Conservation (phyloP, 2,113 vertebrate genomes). For the Drymodes brunneopygia region DNA sequence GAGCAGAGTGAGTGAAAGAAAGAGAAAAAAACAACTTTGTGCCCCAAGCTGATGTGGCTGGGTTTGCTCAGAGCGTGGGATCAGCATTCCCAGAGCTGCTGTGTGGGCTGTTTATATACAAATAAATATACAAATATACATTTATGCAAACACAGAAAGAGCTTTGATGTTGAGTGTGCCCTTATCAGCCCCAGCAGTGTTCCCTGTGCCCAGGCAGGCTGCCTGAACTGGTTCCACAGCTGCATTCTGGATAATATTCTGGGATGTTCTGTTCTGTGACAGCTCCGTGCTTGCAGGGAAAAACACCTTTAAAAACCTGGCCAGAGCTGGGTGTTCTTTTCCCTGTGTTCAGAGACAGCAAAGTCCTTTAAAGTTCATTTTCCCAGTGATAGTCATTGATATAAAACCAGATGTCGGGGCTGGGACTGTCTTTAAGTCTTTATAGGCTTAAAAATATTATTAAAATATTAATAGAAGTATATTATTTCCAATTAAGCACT, state of each 20-base stretch:
- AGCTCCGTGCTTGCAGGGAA: rapidly evolving
- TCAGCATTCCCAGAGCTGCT: background rate
- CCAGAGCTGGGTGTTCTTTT: too few relatives aligned
- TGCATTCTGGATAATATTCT: rapidly evolving
- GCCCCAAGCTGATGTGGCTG: rapidly evolving
- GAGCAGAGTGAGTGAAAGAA: background rate
- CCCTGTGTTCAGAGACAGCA: background rate
- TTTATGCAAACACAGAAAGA: rapidly evolving
- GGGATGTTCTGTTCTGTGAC: rapidly evolving
- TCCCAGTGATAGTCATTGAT: rapidly evolving
- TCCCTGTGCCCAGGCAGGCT: background rate
- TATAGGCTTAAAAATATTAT: background rate
- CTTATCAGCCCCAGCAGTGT: background rate
- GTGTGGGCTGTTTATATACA: rapidly evolving
- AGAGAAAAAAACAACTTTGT: background rate
- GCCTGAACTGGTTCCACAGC: background rate
- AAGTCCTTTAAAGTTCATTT: background rate
- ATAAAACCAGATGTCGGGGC: background rate
- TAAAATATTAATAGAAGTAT: too few relatives aligned
- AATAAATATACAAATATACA: rapidly evolving
- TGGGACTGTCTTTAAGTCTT: background rate
- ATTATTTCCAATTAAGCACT: constrained; percentile 7
- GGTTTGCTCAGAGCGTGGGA: rapidly evolving
- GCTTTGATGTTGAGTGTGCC: background rate
- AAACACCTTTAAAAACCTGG: rapidly evolving